Conservation (phyloP, 2,113 vertebrate species). For the Bothrops jararaca region DNA sequence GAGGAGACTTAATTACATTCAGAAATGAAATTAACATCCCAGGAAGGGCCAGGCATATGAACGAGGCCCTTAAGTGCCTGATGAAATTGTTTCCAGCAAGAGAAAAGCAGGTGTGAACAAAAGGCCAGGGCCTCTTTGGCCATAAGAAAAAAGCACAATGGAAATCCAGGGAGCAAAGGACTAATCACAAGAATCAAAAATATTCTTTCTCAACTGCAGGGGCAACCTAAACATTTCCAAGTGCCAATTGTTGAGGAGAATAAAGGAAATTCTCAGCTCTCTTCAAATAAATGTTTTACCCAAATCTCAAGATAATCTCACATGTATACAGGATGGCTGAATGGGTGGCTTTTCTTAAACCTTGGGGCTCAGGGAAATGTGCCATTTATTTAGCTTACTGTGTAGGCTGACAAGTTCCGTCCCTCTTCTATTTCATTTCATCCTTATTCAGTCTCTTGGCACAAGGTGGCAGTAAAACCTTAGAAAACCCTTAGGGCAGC, state of each 20-base stretch:
- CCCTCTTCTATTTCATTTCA: neutral
- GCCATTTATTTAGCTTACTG: neutral
- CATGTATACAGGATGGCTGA: neutral
- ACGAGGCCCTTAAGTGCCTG: neutral
- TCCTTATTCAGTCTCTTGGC: neutral
- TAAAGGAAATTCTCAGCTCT: neutral
- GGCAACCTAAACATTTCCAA: neutral
- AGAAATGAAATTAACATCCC: neutral
- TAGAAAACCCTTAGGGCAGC: neutral
- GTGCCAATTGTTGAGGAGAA: neutral
- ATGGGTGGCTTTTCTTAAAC: neutral
- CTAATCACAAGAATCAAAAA: neutral
- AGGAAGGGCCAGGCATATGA: neutral
- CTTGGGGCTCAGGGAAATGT: neutral
- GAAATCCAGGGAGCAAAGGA: neutral
- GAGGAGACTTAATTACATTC: neutral
- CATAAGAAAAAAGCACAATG: neutral
- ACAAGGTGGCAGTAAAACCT: slow-evolving; percentile 27
- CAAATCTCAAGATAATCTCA: neutral
- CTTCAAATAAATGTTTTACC: neutral
- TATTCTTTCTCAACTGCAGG: neutral
- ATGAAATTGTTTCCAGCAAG: neutral
- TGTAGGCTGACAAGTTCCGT: neutral
- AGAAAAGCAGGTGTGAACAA: neutral
- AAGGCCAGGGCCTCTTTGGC: neutral